A percentile compares a stretch with the other conserved stretches of the same genome.
Evolutionary conservation across 2,797 vertebrate genomes (phyloP).

Genomic region (Tokudaia muenninki): DNA sequence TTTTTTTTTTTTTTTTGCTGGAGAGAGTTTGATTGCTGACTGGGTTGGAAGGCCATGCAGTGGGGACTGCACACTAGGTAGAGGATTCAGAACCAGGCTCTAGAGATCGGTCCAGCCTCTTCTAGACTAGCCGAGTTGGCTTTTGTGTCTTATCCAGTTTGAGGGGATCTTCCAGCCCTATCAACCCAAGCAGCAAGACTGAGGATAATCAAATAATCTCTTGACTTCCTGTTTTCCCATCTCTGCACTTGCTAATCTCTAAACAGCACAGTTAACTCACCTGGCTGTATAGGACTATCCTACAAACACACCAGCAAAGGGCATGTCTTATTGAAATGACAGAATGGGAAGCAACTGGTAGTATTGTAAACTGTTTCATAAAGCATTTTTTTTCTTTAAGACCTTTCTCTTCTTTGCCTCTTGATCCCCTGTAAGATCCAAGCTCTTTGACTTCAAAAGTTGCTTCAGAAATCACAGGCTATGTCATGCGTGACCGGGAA

Average conservation of each 20-base stretch:
- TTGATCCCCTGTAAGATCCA: neutral
- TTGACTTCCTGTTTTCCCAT: neutral
- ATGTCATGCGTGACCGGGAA: accelerated
- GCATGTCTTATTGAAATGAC: accelerated
- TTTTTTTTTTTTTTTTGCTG: neutral
- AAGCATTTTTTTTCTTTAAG: neutral
- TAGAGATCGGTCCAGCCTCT: neutral
- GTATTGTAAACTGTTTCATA: too few relatives aligned
- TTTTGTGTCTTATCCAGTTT: neutral
- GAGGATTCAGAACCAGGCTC: neutral
- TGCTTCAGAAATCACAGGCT: neutral
- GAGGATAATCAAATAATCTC: neutral
- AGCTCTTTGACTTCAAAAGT: constrained; percentile 15
- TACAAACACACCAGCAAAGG: accelerated
- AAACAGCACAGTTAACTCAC: too few relatives aligned
- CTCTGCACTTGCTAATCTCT: neutral
- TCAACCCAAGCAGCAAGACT: neutral
- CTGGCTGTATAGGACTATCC: neutral
- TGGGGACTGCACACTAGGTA: neutral
- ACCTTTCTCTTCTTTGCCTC: neutral
- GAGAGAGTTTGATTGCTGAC: neutral
- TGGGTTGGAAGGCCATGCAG: neutral
- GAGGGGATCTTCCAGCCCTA: neutral
- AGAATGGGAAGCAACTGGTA: accelerated
- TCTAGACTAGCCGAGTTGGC: too few relatives aligned